Evolutionary conservation across 1,140 invertebrate genomes (phyloP), one percentile per base, ranked within the genome.

Genomic region (Drosophila malerkotliana): DNA sequence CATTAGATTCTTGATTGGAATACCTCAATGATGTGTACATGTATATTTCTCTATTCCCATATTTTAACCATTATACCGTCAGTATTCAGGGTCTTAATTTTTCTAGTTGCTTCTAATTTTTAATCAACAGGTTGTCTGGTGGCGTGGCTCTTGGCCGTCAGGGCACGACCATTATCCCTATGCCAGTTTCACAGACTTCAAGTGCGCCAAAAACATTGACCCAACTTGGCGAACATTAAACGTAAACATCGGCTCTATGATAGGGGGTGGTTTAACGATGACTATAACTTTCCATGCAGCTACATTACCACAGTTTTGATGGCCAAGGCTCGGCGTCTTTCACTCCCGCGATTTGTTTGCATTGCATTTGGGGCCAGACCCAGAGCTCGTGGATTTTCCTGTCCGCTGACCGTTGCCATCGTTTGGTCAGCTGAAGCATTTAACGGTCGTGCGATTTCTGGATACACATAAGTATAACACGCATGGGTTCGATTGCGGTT

Each of bases 271-370:
- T 71, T 80, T 85, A 75, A 75, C 64, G 78, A 75, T 63, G 72
- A 71, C 68, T 61, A 85, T 87, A 74, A 87, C 57, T 78, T 85
- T 62, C 18, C 49, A 37, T 60, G 52, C 64, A 67, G 45, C 58
- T 37, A 73, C 64, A 75, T 69, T 71, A 59, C 76, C 54, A 30
- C 41, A 21, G 28, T 58, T 80, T 81, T 81, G 68, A 87, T 75
- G 68, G 73, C 81, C 77, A 85, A 73, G 68, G 77, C 45, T 74
- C 49, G 73, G 53, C 49, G 48, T 41, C 41, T 58, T 39, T 68
- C 55, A 66, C 73, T 58, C 48, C 59, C 4, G 57, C 68, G 57
- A 74, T 71, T 80, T 85, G 82, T 85, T 81, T 85, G 82, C 77
- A 77, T 62, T 87, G 73, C 77, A 87, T 78, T 85, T 77, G 74